Evolutionary conservation across 2,888 invertebrate genomes (phyloP).

Genomic region (Spilarctia lutea): DNA sequence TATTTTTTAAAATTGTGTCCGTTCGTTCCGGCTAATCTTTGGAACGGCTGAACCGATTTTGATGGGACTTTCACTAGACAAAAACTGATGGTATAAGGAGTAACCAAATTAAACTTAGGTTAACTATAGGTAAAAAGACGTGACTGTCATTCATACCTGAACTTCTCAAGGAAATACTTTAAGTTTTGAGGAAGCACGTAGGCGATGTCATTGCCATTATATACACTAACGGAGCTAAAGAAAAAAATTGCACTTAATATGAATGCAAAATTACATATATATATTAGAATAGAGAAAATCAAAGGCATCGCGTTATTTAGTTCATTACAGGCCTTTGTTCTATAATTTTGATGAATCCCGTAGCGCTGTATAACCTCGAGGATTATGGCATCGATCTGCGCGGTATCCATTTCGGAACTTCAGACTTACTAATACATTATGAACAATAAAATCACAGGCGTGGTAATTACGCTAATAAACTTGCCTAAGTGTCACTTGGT

Average conservation of each 20-base stretch:
- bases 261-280: neutral
- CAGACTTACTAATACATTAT: slow-evolving; percentile 17
- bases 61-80: too few relatives aligned
- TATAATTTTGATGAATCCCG: neutral
- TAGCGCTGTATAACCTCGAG: neutral
- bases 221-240: too few relatives aligned
- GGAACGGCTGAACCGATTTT: too few relatives aligned
- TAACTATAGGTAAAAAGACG: too few relatives aligned
- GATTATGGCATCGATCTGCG: slow-evolving; percentile 18
- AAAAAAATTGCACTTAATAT: neutral
- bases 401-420: slow-evolving; percentile 2
- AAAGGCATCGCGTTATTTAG: neutral
- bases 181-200: too few relatives aligned
- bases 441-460: slow-evolving; percentile 22
- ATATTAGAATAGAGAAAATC: neutral
- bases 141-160: too few relatives aligned
- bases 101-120: too few relatives aligned
- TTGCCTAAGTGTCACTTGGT: slow-evolving; percentile 15
- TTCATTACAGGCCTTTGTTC: neutral
- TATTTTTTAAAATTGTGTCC: too few relatives aligned
- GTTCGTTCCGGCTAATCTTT: too few relatives aligned
- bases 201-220: too few relatives aligned
- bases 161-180: too few relatives aligned
- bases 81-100: too few relatives aligned
- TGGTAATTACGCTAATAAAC: slow-evolving; percentile 20